Conservation (phyloP, 2,113 vertebrate species). For the Onychostruthus taczanowskii region DNA sequence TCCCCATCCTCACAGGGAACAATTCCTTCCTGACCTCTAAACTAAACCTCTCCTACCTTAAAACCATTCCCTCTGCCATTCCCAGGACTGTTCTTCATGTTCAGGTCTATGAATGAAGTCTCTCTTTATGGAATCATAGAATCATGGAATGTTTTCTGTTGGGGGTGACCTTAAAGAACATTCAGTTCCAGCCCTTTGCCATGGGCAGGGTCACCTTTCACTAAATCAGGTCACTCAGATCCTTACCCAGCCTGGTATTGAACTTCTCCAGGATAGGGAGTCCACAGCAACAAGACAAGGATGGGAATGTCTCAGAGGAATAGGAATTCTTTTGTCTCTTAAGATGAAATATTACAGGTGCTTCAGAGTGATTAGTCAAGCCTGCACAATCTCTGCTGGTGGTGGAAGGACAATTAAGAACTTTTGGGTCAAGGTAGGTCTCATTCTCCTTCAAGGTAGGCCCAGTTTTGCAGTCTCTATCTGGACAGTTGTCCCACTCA, state of each 20-base stretch:
- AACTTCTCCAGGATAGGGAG: neutral
- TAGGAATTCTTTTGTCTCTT: neutral
- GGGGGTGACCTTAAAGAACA: neutral
- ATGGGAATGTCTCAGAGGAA: neutral
- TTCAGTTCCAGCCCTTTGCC: neutral
- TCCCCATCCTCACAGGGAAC: rapidly evolving
- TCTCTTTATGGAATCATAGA: neutral
- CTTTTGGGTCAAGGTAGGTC: neutral
- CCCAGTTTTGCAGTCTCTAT: neutral
- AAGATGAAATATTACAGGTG: neutral
- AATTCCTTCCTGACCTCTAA: neutral
- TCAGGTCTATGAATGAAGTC: neutral
- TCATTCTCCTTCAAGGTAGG: neutral
- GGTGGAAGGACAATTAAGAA: neutral
- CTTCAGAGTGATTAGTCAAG: neutral
- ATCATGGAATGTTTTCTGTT: neutral
- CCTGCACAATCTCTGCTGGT: neutral
- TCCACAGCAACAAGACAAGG: neutral
- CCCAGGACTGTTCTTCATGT: neutral
- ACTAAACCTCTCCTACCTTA: neutral
- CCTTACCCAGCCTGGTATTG: neutral
- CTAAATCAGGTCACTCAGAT: neutral
- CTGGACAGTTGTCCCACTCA: neutral
- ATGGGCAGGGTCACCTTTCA: neutral
- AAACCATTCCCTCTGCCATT: neutral